Evolutionary conservation across 2,797 vertebrate genomes (phyloP).

Genomic region (Micropoecilia bifurca): DNA sequence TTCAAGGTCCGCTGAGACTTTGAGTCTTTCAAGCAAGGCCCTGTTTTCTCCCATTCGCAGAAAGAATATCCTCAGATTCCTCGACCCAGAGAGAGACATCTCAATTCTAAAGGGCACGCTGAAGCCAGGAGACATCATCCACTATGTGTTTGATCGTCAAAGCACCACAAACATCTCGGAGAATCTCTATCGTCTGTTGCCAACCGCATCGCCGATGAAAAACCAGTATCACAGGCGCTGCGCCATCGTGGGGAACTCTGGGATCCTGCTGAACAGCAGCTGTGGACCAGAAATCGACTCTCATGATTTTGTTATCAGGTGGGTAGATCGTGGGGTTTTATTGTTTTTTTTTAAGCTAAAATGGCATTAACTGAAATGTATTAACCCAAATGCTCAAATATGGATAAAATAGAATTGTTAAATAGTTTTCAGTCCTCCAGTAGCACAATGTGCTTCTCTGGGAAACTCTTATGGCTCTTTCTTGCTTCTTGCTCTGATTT

Average conservation of each 20-base stretch:
- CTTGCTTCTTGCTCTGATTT: slow-evolving; percentile 57
- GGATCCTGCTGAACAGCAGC: slow-evolving; percentile 93
- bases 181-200: slow-evolving; percentile 92
- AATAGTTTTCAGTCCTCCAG: slow-evolving; percentile 36
- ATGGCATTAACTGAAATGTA: not conserved
- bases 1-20: not conserved
- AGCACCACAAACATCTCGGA: slow-evolving; percentile 96
- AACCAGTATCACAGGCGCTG: slow-evolving; percentile 91
- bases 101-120: slow-evolving; percentile 94
- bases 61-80: slow-evolving; percentile 92
- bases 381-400: slow-evolving; percentile 35
- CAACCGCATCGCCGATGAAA: slow-evolving; percentile 90
- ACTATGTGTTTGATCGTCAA: slow-evolving; percentile 95
- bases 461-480: slow-evolving; percentile 32
- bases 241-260: slow-evolving; percentile 96
- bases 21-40: slow-evolving; percentile 4
- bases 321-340: slow-evolving; percentile 64
- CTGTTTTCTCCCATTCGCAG: slow-evolving; percentile 66
- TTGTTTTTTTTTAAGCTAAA: not conserved
- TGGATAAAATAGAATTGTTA: slow-evolving; percentile 60
- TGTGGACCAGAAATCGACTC: slow-evolving; percentile 92
- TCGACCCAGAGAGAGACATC: slow-evolving; percentile 95
- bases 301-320: slow-evolving; percentile 95
- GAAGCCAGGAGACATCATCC: slow-evolving; percentile 93
- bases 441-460: slow-evolving; percentile 41